Evolutionary conservation across 2,888 invertebrate genomes (phyloP).

Genomic region (Limnephilus lunatus): DNA sequence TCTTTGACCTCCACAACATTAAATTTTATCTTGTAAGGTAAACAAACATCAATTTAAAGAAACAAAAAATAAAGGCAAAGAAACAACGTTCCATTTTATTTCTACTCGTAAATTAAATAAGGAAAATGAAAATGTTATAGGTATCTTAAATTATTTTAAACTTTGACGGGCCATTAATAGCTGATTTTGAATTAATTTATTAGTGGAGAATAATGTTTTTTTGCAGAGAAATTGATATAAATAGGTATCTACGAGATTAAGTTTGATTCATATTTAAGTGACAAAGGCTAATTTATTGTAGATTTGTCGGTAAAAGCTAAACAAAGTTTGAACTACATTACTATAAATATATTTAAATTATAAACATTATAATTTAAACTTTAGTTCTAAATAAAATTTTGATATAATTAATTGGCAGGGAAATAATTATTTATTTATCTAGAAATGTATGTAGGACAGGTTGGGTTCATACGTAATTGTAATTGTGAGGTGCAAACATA

Average conservation of each 20-base stretch:
- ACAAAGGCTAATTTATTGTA: no score
- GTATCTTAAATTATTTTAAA: background rate
- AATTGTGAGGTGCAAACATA: conserved; percentile 47
- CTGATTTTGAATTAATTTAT: no score
- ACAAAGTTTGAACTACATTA: background rate
- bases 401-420: background rate
- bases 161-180: no score
- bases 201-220: no score
- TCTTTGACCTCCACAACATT: background rate
- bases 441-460: background rate
- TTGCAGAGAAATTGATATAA: no score
- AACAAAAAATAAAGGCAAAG: background rate
- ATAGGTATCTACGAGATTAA: no score
- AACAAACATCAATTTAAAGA: background rate
- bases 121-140: background rate
- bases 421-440: background rate
- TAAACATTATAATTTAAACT: no score
- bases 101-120: background rate
- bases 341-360: no score
- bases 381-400: background rate
- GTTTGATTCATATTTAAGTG: no score
- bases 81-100: background rate
- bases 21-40: background rate
- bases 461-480: background rate
- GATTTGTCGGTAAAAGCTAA: background rate